Evolutionary conservation across 2,113 vertebrate genomes (phyloP), one percentile per base, ranked within the genome.

Genomic region (Opisthocomus hoazin): DNA sequence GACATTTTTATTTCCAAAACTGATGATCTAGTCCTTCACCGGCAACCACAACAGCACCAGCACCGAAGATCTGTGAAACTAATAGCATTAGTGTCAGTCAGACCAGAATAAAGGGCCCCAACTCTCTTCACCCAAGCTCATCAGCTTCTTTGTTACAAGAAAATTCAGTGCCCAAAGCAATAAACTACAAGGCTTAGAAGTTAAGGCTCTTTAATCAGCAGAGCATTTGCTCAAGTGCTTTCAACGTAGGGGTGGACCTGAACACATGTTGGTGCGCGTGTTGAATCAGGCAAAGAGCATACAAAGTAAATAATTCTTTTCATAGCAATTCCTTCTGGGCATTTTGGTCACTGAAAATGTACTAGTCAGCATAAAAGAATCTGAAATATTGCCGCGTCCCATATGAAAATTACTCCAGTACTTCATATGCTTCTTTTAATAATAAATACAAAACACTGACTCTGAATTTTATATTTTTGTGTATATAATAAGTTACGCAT

Each of bases 1-100:
- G 20, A 57, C 26, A 1, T 4, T 10, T 53, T 46, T 30, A 9
- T 5, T 3, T 3, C 29, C 4, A 0, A 19, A 50, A 53, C 17
- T 20, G 30, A 57, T 68, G 24, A 36, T 43, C 46, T 60, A 37
- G 34, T 77, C 32, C 30, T 27, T 46, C 27, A 64, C 14, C 2
- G 1, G 34, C 36, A 84, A 71, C 24, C 14, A 41, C 34, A 73
- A 41, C 8, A 73, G 39, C 30, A 85, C 32, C 21, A 64, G 12
- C 9, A 90, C 29, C 15, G 37, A 37, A 26, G 29, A 61, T n/a
- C 32, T 27, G 32, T 37, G 45, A 83, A 90, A 79, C 10, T 54
- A 48, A 53, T 7, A 56, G 41, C 66, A 61, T 39, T 34, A n/a
- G 7, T 30, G 48, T 64, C 27, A 80, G 24, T 57, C 80, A 66